phyloP scores from a whole-genome alignment of 2,797 vertebrate species.

The Leptoclinus maculatus region DNA sequence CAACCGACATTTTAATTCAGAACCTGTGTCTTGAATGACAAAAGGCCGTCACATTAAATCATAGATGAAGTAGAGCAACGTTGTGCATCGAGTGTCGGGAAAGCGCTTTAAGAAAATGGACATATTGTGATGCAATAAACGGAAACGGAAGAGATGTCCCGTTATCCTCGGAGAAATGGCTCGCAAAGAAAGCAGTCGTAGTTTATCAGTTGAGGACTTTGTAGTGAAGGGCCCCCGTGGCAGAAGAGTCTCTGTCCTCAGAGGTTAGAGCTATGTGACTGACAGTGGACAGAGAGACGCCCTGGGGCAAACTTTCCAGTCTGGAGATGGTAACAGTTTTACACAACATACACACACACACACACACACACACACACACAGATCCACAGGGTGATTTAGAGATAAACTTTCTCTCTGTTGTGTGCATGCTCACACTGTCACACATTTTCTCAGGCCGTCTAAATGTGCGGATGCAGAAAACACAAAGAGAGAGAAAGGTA shows the following conservation, averaged over 20 bases:
- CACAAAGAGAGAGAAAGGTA: conserved; percentile 51
- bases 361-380: neutral
- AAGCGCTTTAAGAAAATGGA: conserved; percentile 9
- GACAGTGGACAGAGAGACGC: conserved; percentile 56
- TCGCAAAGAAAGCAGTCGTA: conserved; percentile 36
- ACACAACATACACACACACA: conserved; percentile 14
- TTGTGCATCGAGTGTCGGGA: neutral
- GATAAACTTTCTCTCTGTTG: conserved; percentile 30
- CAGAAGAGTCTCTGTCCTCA: conserved; percentile 42
- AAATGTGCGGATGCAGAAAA: conserved; percentile 34
- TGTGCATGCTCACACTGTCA: conserved; percentile 9
- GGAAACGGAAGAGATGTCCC: neutral
- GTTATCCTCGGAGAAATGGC: conserved; percentile 4
- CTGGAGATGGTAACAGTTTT: conserved; percentile 30
- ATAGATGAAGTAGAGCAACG: neutral
- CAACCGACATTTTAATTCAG: neutral
- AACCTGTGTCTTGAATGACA: neutral
- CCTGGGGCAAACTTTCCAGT: conserved; percentile 46
- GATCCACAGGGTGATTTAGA: conserved; percentile 42
- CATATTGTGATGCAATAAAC: neutral
- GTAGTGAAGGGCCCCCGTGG: conserved; percentile 32
- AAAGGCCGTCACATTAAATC: neutral
- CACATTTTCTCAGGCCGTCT: conserved; percentile 6
- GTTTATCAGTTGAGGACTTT: conserved; percentile 41
- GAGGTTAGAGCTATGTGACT: conserved; percentile 58